Evolutionary conservation across 1,140 invertebrate species (phyloP).

Genomic region (Dolichoris vasculosae): DNA sequence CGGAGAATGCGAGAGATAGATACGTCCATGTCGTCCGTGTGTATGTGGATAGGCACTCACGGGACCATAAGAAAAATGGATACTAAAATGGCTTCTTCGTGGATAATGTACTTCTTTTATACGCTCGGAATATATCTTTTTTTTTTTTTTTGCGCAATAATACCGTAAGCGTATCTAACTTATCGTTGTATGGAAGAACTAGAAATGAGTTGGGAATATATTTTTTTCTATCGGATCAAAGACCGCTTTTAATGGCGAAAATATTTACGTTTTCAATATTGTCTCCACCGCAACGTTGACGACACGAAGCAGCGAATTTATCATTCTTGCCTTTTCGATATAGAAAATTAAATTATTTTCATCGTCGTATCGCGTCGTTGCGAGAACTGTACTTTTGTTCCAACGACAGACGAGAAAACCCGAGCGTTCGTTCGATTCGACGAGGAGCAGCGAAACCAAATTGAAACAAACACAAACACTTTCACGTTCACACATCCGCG

Average conservation of each 20-base stretch:
- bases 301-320: too few species aligned
- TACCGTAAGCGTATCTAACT: constrained; percentile 10
- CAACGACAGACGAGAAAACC: too few species aligned
- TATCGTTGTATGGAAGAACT: not conserved
- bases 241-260: not conserved
- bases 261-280: not conserved
- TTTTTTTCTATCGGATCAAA: not conserved
- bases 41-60: not conserved
- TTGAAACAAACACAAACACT: not conserved
- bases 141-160: constrained; percentile 29
- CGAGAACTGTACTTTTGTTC: too few species aligned
- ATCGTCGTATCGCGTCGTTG: too few species aligned
- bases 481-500: not conserved
- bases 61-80: constrained; percentile 39
- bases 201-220: not conserved
- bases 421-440: too few species aligned
- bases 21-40: not conserved
- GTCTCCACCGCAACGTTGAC: not conserved
- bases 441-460: not conserved
- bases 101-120: constrained; percentile 39
- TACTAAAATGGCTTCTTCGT: constrained; percentile 47
- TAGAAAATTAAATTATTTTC: too few species aligned
- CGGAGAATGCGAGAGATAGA: constrained; percentile 11
- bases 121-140: constrained; percentile 12
- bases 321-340: too few species aligned